A percentile compares a stretch with the other conserved stretches of the same genome.
Conservation (phyloP, 2,797 vertebrate genomes). For the Coregonus ussuriensis region DNA sequence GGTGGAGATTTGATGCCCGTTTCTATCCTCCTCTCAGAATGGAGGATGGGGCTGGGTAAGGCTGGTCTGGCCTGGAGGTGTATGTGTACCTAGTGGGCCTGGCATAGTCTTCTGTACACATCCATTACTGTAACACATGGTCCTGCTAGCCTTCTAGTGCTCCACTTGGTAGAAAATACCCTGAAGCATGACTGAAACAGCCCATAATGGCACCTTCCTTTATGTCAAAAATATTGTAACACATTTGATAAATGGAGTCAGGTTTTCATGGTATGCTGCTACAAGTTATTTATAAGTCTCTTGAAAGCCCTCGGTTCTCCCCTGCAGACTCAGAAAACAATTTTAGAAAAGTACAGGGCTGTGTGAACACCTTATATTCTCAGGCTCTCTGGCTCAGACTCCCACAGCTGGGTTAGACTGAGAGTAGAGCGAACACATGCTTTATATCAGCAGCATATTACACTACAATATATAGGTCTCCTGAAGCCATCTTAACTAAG, state of each 20-base stretch:
- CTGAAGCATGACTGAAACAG: constrained; percentile 56
- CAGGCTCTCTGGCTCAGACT: constrained; percentile 8
- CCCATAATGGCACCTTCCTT: constrained; percentile 42
- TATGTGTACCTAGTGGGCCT: background rate
- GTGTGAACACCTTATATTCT: constrained; percentile 38
- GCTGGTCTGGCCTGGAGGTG: background rate
- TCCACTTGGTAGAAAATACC: background rate
- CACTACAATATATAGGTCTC: constrained; percentile 44
- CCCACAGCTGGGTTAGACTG: too few species aligned
- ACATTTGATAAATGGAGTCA: constrained; percentile 9
- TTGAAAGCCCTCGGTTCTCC: constrained; percentile 14
- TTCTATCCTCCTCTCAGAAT: background rate
- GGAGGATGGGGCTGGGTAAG: background rate
- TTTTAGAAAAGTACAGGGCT: constrained; percentile 19
- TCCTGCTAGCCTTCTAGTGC: background rate
- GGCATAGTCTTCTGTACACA: background rate
- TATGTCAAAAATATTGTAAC: constrained; percentile 9
- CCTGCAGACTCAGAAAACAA: constrained; percentile 1
- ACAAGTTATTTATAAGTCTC: constrained; percentile 4
- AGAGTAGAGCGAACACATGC: constrained; percentile 47
- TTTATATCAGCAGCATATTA: constrained; percentile 43
- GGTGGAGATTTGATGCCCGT: constrained; percentile 16
- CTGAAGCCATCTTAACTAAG: constrained; percentile 30
- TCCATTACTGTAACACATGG: background rate
- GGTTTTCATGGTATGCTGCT: constrained; percentile 45